These are phyloP conservation scores for Drosophila pandora DNA, from an alignment of 1,140 invertebrate genomes.

Conservation along the genomic window DNA sequence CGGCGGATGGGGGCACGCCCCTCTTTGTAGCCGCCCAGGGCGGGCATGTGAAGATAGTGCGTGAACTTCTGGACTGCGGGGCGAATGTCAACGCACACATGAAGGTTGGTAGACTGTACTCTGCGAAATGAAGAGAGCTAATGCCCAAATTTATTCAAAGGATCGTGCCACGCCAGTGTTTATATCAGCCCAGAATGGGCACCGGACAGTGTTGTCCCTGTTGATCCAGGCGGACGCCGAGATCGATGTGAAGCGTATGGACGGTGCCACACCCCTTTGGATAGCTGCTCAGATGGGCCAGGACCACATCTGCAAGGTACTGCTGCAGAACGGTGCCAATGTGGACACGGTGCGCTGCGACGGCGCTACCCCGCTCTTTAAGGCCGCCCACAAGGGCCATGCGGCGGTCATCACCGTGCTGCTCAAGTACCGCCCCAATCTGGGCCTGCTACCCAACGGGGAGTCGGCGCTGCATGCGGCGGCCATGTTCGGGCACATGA, in stretches of 20 bases:
- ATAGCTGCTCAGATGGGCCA: conserved; percentile 97
- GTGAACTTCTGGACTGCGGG: conserved; percentile 90
- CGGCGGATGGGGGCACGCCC: conserved; percentile 96
- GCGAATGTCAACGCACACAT: conserved; percentile 93
- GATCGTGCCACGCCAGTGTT: conserved; percentile 95
- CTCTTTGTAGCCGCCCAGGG: conserved; percentile 96
- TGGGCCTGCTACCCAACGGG: conserved; percentile 93
- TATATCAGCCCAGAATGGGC: conserved; percentile 95
- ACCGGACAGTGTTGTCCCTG: conserved; percentile 89
- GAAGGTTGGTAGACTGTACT: conserved; percentile 87
- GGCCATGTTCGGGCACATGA: conserved; percentile 93
- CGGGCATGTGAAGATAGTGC: conserved; percentile 94
- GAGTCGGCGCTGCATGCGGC: conserved; percentile 95
- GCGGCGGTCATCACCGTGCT: conserved; percentile 93
- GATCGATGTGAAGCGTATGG: conserved; percentile 89
- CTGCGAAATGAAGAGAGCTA: neutral
- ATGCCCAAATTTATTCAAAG: conserved; percentile 83
- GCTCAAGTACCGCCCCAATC: conserved; percentile 91
- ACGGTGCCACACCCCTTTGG: conserved; percentile 95
- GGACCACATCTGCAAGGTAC: conserved; percentile 90
- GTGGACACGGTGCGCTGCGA: conserved; percentile 93
- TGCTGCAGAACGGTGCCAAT: conserved; percentile 90
- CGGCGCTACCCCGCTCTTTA: conserved; percentile 95
- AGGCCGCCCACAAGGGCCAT: conserved; percentile 96
- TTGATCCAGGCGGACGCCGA: conserved; percentile 89